Base-by-base conservation (phyloP, 1,140 invertebrate species). In the Pachyrhynchus sulphureomaculatus region DNA sequence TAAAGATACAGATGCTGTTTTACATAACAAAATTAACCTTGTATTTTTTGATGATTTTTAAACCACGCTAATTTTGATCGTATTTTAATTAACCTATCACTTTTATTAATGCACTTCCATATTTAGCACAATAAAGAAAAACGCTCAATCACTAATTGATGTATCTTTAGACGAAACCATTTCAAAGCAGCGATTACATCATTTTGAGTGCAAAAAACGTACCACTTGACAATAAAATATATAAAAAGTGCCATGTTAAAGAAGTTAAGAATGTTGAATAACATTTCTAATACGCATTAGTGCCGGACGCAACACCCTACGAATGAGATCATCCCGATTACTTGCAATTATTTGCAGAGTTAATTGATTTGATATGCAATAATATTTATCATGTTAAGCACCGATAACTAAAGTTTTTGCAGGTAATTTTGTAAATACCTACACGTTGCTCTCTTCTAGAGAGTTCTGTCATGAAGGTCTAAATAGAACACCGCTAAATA, bases 291-390 rank as follows among this genome's bases (percentile, higher is more conserved):
- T 51, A 51, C 48, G 48, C 48, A 51, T 21, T 51, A 34, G 33
- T 34, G 36, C 34, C 15, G 33, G n/a, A n/a, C 33, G 48, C 32
- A 36, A 51, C 48, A 51, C 48, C 48, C 48, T 51, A 17, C 21
- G 48, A 36, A 51, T 51, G 48, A 51, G 48, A 51, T 51, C 48
- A 51, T 51, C 48, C 15, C 23, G 20, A 51, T 51, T 51, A 51
- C 48, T 51, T 51, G 48, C 48, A 51, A 51, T 17, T 51, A 51
- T 51, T 51, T 20, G 18, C n/a, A 13, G 33, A 37, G 2, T 4
- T 51, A 36, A 51, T 51, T 36, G 48, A 36, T 51, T 51, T 20
- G 48, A 20, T 13, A 21, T 34, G 48, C 17, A 20, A 34, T 29
- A 48, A 48, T 26, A 29, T 23, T 23, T 29, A 29, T 48, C 17